Evolutionary conservation across 2,888 invertebrate genomes (phyloP), one percentile per base, ranked within the genome.

Genomic region (Panopea generosa): DNA sequence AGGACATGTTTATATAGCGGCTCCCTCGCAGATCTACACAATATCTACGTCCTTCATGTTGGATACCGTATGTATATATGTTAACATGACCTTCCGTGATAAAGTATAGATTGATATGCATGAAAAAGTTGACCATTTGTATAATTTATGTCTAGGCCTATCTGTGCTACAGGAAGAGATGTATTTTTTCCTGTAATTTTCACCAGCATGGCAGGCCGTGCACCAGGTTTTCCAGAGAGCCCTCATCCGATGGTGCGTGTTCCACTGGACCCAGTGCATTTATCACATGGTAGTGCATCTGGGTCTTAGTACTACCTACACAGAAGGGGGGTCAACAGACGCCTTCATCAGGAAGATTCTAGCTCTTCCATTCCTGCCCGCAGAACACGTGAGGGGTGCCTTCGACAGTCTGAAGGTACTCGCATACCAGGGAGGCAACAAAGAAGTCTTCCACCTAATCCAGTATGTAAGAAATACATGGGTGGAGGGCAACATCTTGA

Each of bases 401-500:
- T 70, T 70, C 38, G 27, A 40, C 1, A 20, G 24, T 2, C 47
- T 62, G 2, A 1, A 11, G 9, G 9, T 16, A 29, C 24, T 38
- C 24, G 56, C 38, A 14, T 43, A 53, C 6, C 40, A 26, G 7
- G 63, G 63, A 11, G 24, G 27, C 16, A 24, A 1, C 52, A 14
- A 40, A 2, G 18, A 33, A 11, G 9, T 60, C 14, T 27, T 49
- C 29, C 3, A n/a, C n/a, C 55, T 55, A 2, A 9, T 67, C 7
- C n/a, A 33, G 1, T 67, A 67, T 26, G 50, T 59, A 7, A n/a
- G n/a, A n/a, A n/a, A n/a, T n/a, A n/a, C n/a, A n/a, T n/a, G n/a
- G n/a, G n/a, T n/a, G n/a, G n/a, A 11, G 26, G 9, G 1, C 24
- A 11, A 63, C 57, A 14, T 70, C 26, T 60, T 60, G 68, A 2